Base-by-base conservation (phyloP, 2,888 invertebrate species). In the Blomia tropicalis region DNA sequence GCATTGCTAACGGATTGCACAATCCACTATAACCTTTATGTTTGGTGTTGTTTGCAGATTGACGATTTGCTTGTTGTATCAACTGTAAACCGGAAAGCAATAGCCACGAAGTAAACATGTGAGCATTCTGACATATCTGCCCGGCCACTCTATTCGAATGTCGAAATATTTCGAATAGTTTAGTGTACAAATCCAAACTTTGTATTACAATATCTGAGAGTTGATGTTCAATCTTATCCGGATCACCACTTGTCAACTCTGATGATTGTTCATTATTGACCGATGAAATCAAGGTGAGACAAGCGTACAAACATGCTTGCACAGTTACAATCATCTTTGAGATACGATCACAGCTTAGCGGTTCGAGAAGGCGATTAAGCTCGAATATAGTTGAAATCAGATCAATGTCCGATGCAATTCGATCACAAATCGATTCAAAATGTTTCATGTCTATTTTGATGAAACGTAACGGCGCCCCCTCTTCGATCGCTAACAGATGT, bases 21-120 rank as follows among this genome's bases (percentile, higher is more conserved):
- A 58, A 25, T 1, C 17, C 25, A 41, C 25, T 60, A 68, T 80
- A 79, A 65, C 80, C 80, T 61, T 80, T 79, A 64, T 76, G 73
- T 64, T 22, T 17, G 11, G 17, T 47, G 22, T 47, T 47, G 19
- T 17, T 19, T 3, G 47, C 7, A 3, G 47, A 19, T 4, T 2
- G 47, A 56, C 66, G 64, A 25, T 66, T 65, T 58, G 67, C 63
- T 22, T 67, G 63, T 30, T 74, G 66, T 47, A 74, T 72, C 41
- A 71, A 84, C 73, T 91, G 89, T 23, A 92, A 79, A 1, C 91
- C 91, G 59, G 85, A 84, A 23, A 90, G 80, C 60, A 91, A 75
- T 60, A 90, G 79, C 90, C 91, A 91, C 0, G 85, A 83, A 7
- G 88, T 89, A 68, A 89, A 83, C 75, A 90, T 80, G 65, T 89